Percentiles rank a stretch among this genome's conserved stretches.
Evolutionary conservation across 2,113 vertebrate species (phyloP).

Genomic region (Leptobrachium ailaonicum): DNA sequence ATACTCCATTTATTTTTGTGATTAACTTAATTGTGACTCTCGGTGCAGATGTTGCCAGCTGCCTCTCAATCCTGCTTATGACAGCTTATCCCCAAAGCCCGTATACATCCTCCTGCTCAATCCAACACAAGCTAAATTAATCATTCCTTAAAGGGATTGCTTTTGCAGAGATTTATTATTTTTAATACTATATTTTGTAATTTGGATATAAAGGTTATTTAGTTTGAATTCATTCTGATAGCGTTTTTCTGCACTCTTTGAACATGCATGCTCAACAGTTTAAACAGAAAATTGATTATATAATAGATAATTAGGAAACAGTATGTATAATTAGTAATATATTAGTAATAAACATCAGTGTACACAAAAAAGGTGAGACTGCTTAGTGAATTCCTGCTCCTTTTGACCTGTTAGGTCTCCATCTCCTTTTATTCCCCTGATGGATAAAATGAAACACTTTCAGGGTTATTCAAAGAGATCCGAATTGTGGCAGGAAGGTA

Average conservation of each 20-base stretch:
- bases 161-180: constrained; percentile 31
- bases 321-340: too few species aligned
- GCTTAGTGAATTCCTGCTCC: too few species aligned
- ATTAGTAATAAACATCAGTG: too few species aligned
- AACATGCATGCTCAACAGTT: background rate
- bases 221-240: constrained; percentile 1
- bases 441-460: too few species aligned
- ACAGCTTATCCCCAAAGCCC: constrained; percentile 38
- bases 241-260: background rate
- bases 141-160: constrained; percentile 38
- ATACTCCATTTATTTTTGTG: constrained; percentile 27
- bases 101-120: constrained; percentile 33
- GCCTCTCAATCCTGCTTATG: constrained; percentile 39
- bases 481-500: too few species aligned
- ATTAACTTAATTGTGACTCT: constrained; percentile 42
- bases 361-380: too few species aligned
- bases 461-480: too few species aligned
- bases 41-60: constrained; percentile 45
- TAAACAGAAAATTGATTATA: background rate
- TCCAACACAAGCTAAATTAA: constrained; percentile 40
- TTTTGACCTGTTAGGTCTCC: too few species aligned
- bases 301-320: too few species aligned
- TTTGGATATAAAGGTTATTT: constrained; percentile 8
- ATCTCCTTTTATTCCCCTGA: too few species aligned
- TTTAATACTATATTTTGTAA: constrained; percentile 6